Evolutionary conservation across 1,140 invertebrate species (phyloP), one percentile per base, ranked within the genome.

Genomic region (Macrocentrus cingulum): DNA sequence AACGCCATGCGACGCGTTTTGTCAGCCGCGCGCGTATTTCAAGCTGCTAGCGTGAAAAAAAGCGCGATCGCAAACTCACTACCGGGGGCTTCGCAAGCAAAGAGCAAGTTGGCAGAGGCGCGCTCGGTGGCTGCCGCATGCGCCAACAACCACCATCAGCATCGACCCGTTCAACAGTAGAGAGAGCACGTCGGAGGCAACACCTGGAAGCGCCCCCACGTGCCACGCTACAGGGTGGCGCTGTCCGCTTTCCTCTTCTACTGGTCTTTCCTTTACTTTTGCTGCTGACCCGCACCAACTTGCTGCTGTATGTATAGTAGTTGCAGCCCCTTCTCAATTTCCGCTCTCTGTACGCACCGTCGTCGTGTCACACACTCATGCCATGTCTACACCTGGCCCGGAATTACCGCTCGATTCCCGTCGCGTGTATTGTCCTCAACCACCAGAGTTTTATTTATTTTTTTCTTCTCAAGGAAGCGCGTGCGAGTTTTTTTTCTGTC

Each of bases 141-240:
- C 73, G 69, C 67, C 29, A 39, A 37, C 36, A 50, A 23, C 56
- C 59, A 45, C 61, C 72, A 77, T 76, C 74, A 45, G 62, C 72
- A 77, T 76, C 74, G 75, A 77, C 70, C 70, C 72, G n/a, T n/a
- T n/a, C n/a, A n/a, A n/a, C n/a, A n/a, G n/a, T n/a, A n/a, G n/a
- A n/a, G n/a, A n/a, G n/a, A n/a, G n/a, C 66, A 65, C 64, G 68
- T 62, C 66, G 66, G 46, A 72, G 71, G 70, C 70, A 75, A 76
- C 75, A 78, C 74, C 72, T 78, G 74, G 75, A 68, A 70, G 67
- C 65, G 48, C 71, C 71, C n/a, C 69, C 75, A 78, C 72, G 72
- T 77, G 74, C 67, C 72, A 64, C 57, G 63, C 63, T 65, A n/a
- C n/a, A 65, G 70, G 67, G 70, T 70, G 67, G 66, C 66, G 67